phyloP scores from a whole-genome alignment of 2,113 vertebrate species.

The Engraulis encrasicolus region DNA sequence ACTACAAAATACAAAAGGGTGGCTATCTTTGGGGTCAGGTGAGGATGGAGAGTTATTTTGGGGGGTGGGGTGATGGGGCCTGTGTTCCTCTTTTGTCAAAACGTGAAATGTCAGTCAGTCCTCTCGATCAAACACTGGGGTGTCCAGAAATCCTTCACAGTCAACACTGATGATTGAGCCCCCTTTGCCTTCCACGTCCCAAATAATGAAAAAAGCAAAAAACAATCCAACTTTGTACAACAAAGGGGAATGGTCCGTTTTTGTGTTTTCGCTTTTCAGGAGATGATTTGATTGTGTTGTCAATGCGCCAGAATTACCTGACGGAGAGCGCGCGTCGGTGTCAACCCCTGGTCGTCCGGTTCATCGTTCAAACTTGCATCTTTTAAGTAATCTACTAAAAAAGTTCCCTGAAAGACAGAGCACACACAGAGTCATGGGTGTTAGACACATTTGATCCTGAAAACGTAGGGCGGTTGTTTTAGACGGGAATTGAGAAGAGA shows the following conservation, averaged over 20 bases:
- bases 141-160: conserved; percentile 36
- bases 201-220: no score
- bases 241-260: background rate
- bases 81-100: conserved; percentile 38
- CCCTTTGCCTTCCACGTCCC: background rate
- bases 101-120: conserved; percentile 58
- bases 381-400: conserved; percentile 68
- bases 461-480: conserved; percentile 3
- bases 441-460: conserved; percentile 52
- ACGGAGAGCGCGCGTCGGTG: conserved; percentile 63
- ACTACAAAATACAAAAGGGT: conserved; percentile 64
- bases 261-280: conserved; percentile 40
- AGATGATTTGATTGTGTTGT: conserved; percentile 48
- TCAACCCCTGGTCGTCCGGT: conserved; percentile 64
- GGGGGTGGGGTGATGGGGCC: background rate
- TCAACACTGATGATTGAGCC: conserved; percentile 18
- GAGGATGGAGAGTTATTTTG: conserved; percentile 6
- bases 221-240: conserved; percentile 17
- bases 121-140: conserved; percentile 51
- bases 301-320: conserved; percentile 64
- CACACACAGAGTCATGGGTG: conserved; percentile 61
- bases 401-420: conserved; percentile 66
- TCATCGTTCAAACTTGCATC: conserved; percentile 65
- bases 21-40: conserved; percentile 18
- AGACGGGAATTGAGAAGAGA: background rate